phyloP scores from a whole-genome alignment of 1,140 invertebrate genomes.

The Saccostrea glomerata region DNA sequence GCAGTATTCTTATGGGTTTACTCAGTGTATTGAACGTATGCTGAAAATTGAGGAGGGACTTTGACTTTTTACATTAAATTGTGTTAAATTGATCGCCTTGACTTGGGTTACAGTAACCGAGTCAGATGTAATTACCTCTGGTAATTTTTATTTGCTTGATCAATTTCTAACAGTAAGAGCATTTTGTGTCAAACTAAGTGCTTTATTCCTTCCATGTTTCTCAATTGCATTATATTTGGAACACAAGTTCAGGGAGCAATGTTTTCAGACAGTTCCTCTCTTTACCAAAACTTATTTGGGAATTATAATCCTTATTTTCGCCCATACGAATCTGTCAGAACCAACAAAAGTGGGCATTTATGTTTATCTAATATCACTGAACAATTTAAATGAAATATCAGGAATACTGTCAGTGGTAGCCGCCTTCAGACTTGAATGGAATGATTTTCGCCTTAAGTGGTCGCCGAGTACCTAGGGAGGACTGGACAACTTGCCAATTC shows the following conservation, averaged over 20 bases:
- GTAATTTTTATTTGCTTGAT: no score
- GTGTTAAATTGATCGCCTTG: no score
- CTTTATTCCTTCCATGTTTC: neutral
- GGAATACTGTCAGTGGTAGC: neutral
- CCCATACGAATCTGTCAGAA: neutral
- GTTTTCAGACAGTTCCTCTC: neutral
- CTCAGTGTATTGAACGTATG: no score
- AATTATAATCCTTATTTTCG: neutral
- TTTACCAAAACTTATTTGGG: neutral
- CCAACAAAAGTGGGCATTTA: neutral
- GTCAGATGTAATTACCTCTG: no score
- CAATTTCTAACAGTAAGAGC: no score
- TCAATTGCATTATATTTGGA: neutral
- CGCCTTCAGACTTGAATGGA: neutral
- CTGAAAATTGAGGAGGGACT: no score
- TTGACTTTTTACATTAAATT: no score
- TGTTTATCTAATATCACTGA: neutral
- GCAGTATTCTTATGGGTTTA: no score
- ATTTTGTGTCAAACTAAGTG: no score
- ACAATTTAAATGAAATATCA: constrained; percentile 24
- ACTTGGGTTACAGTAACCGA: no score
- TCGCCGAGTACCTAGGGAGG: constrained; percentile 1
- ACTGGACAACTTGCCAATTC: neutral
- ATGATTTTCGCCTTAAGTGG: constrained; percentile 4
- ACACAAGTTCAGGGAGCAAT: neutral